phyloP scores from a whole-genome alignment of 1,140 invertebrate species.

The Panulirus ornatus region DNA sequence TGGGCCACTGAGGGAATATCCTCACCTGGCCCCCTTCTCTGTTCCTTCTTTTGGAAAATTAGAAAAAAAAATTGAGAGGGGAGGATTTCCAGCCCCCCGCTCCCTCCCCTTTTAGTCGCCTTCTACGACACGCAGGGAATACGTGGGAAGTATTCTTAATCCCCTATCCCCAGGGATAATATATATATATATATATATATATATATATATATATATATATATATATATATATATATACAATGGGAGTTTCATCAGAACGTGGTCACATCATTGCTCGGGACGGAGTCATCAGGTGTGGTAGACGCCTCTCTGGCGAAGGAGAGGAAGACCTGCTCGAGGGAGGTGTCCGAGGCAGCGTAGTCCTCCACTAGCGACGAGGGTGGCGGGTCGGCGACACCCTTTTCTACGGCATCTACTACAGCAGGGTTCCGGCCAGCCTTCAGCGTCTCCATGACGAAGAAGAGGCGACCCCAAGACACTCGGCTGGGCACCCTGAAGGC shows the following conservation, averaged over 20 bases:
- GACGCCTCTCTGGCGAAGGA: slow-evolving; percentile 78
- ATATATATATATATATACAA: not conserved
- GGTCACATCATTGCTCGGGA: not conserved
- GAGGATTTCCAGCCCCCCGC: too few species aligned
- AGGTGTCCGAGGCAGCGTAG: slow-evolving; percentile 81
- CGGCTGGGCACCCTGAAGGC: slow-evolving; percentile 65
- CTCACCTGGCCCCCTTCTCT: too few species aligned
- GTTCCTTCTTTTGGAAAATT: too few species aligned
- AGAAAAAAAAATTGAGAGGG: too few species aligned
- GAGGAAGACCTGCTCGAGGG: slow-evolving; percentile 81
- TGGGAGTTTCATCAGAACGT: not conserved
- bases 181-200: slow-evolving; percentile 12
- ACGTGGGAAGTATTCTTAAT: too few species aligned
- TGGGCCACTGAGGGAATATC: too few species aligned
- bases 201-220: not conserved
- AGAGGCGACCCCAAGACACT: slow-evolving; percentile 78
- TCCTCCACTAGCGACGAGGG: slow-evolving; percentile 78
- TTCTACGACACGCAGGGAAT: too few species aligned
- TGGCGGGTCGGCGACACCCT: not conserved
- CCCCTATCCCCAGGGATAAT: too few species aligned
- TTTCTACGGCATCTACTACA: not conserved
- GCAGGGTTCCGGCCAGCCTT: not conserved
- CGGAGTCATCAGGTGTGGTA: too few species aligned
- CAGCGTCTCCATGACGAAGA: slow-evolving; percentile 76
- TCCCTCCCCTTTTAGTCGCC: too few species aligned